A percentile compares a stretch with the other conserved stretches of the same genome.
phyloP scores from a whole-genome alignment of 1,140 invertebrate genomes.

The Bursaphelenchus mucronatus region DNA sequence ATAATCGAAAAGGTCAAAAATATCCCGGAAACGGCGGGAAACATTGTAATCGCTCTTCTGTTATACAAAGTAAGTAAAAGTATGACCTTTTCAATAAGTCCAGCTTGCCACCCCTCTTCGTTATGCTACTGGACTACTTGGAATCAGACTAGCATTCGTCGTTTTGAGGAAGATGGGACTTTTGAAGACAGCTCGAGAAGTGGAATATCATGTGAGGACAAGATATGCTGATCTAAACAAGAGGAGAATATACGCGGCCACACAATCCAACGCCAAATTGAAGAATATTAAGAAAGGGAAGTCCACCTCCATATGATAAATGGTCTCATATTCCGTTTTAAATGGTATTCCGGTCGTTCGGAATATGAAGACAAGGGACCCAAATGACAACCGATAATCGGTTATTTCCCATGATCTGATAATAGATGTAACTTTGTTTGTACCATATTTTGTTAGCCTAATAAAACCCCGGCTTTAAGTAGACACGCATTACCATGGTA shows the following conservation, averaged over 20 bases:
- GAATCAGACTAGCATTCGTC: conserved; percentile 45
- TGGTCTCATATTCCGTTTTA: no score
- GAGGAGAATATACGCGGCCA: conserved; percentile 1
- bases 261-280: not conserved
- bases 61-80: conserved; percentile 47
- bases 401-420: no score
- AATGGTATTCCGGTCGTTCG: no score
- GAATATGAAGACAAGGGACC: no score
- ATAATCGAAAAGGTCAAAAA: conserved; percentile 50
- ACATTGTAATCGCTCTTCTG: conserved; percentile 48
- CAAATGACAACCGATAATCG: no score
- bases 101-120: conserved; percentile 51
- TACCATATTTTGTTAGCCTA: no score
- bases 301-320: conserved; percentile 12
- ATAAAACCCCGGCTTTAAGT: no score
- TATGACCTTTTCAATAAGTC: not conserved
- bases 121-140: conserved; percentile 42
- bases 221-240: conserved; percentile 27
- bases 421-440: no score
- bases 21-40: conserved; percentile 43
- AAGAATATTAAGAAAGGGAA: conserved; percentile 17
- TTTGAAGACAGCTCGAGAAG: conserved; percentile 46
- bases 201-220: conserved; percentile 36
- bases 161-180: conserved; percentile 43
- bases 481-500: no score